These are phyloP conservation scores for roundworm (Caenorhabditis elegans) DNA, from an alignment of 1,140 invertebrate genomes.

Conservation along the genomic window WBcel235 BX284605.5:10155501-10156000, in stretches of 20 bases:
- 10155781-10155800: neutral
- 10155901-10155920: no score
- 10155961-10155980: no score
- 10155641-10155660: neutral
- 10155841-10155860: no score
- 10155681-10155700: constrained; percentile 28
- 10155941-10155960: no score
- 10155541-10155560: neutral
- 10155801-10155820: constrained; percentile 2
- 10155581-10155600: neutral
- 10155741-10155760: neutral
- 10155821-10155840: no score
- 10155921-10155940: no score
- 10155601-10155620: neutral
- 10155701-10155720: constrained; percentile 1
- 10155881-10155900: no score
- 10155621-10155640: neutral
- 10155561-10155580: constrained; percentile 19
- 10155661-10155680: neutral
- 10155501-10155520: constrained; percentile 32
- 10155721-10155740: neutral
- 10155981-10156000: no score
- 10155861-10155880: no score
- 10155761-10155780: neutral
- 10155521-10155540: constrained; percentile 5